Evolutionary conservation across 2,113 vertebrate species (phyloP), one percentile per base, ranked within the genome.

Genomic region (Mirounga angustirostris): DNA sequence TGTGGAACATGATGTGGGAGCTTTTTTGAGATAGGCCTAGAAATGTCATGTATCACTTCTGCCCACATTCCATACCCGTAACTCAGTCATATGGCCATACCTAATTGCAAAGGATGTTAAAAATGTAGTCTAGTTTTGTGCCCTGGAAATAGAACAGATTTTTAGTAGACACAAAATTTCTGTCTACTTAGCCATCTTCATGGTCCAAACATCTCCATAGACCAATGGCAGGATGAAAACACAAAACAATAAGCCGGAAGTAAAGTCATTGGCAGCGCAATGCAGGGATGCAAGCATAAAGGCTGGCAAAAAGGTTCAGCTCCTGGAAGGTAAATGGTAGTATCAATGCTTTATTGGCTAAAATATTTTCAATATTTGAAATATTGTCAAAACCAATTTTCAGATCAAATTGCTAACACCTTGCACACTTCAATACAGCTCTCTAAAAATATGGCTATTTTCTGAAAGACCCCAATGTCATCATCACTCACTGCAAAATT

Each of bases 151-250:
- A 22, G 21, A 94, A 80, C 30, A 56, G 18, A 89, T 92, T 92
- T 97, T 95, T 74, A 58, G 40, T n/a, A 94, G 65, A 79, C 10
- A 61, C 22, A 94, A 88, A 71, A 65, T 63, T 8, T 73, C 54
- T 89, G 40, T 13, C 61, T 36, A 21, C 3, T 4, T 24, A 87
- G 50, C 43, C 21, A 54, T 36, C 7, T 52, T 52, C 85, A 30
- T 19, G 46, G 40, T 69, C n/a, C 21, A 81, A 28, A 56, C 5
- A 43, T 21, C 63, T 89, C 56, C 26, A 30, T 10, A 24, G n/a
- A 87, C 18, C 43, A 54, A 79, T 0, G 16, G 79, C 40, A 56
- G 58, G 59, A 30, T 63, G 30, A 59, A 92, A 81, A 36, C 73
- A 78, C 2, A 59, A 19, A 79, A 56, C 40, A 54, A 16, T 24